Base-by-base conservation (phyloP, 2,888 invertebrate species). In the Morpho deidamia region DNA sequence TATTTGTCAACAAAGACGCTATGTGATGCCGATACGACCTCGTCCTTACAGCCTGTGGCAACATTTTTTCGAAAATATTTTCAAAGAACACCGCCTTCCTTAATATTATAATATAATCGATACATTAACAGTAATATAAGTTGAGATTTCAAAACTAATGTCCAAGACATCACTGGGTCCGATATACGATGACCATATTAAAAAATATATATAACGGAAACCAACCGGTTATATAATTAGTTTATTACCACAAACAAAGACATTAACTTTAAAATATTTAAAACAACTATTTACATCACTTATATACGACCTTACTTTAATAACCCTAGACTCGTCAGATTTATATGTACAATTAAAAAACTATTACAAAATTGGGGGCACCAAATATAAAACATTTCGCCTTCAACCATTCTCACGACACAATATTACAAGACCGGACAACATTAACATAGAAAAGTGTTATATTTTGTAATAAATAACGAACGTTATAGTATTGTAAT, bases 391-490 rank as follows among this genome's bases (percentile, higher is more conserved):
- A 55, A 51, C 10, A 52, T 43, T 51, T 51, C 37, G 55, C 56
- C 55, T 51, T 56, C 51, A 43, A 34, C 12, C 32, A 52, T 59
- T 61, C 61, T 53, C 61, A 61, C 59, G 61, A 52, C 47, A 53
- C 52, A 52, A 44, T 44, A 49, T 49, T 41, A 44, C 47, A 50
- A 43, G 43, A 56, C 55, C 62, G 60, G 60, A 57, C 47, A 51
- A 43, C 55, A 62, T 61, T 60, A 54, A 53, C 55, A 60, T 58
- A 58, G 50, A 57, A 50, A 55, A 57, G 51, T 51, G 47, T 55
- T 33, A 41, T 37, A 42, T 50, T 57, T 45, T 35, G 48, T 53
- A 60, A 62, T 53, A 62, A 62, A 60, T 59, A 54, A 50, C 32
- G 49, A 57, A 61, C 23, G 23, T 23, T 23, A 23, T 23, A 23